Evolutionary conservation across 2,797 vertebrate genomes (phyloP), one percentile per base, ranked within the genome.

Genomic region (Chelidonichthys spinosus): DNA sequence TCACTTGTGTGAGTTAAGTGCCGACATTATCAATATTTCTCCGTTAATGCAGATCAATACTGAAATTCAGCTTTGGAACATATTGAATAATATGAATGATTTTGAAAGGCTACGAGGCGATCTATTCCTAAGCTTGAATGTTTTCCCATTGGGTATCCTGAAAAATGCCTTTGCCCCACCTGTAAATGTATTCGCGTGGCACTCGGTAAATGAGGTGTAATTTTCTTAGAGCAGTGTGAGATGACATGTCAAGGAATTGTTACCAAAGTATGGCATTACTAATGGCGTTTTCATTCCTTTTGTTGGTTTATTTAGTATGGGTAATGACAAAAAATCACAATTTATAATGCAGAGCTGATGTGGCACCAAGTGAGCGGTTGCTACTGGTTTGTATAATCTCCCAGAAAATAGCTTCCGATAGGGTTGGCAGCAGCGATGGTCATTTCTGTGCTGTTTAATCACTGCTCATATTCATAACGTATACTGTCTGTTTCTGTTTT

Each of bases 1-100:
- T 71, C 73, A 69, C 35, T 83, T 64, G 62, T 76, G 70, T 87
- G 60, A 74, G 83, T 83, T 2, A 87, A 79, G 73, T 35, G 52
- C 4, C 5, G 2, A 74, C 72, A 13, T 73, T 75, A 82, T 79
- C 61, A 61, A 77, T 86, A 64, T 69, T 42, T 72, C 43, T 69
- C 25, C 6, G 17, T 63, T 59, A 75, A 72, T 43, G 35, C 3
- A 13, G n/a, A 81, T 87, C 78, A 73, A 77, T 77, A 63, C 59
- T 62, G n/a, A 86, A 82, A 73, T 55, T 74, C 42, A 56, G 35
- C 42, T 85, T 85, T 65, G 43, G 63, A 83, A 61, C 63, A 10
- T 25, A 74, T 78, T 83, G 69, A 83, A 74, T 74, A 74, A 76
- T 72, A 55, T 33, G 54, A 82, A 72, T 50, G 40, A 44, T 49